Percentiles rank a stretch among this genome's conserved stretches.
Conservation (phyloP, 2,888 invertebrate genomes). For the Drosophila longiperda region DNA sequence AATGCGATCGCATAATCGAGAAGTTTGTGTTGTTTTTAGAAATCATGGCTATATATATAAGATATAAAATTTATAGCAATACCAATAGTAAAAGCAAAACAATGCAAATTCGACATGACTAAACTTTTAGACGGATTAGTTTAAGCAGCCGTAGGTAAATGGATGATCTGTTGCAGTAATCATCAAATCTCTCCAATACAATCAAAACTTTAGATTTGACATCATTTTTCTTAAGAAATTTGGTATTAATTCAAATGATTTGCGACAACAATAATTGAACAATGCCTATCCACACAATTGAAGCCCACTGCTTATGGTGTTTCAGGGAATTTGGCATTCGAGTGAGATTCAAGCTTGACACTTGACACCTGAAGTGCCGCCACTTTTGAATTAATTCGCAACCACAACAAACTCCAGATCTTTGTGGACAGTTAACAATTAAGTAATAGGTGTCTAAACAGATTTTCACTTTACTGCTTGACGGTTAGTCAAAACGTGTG, state of each 20-base stretch:
- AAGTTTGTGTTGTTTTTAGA: not conserved
- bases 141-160: not conserved
- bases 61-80: not conserved
- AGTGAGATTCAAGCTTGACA: slow-evolving; percentile 18
- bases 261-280: slow-evolving; percentile 30
- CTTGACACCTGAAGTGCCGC: slow-evolving; percentile 69
- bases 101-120: not conserved
- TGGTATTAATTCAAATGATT: slow-evolving; percentile 21
- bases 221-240: slow-evolving; percentile 12
- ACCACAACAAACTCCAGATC: slow-evolving; percentile 1
- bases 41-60: not conserved
- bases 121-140: not conserved
- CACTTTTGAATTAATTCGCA: slow-evolving; percentile 40
- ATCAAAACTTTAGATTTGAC: not conserved
- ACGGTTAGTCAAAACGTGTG: slow-evolving; percentile 25
- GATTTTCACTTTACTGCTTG: slow-evolving; percentile 16
- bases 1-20: not conserved
- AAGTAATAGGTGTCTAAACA: slow-evolving; percentile 33
- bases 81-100: too few relatives aligned
- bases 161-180: not conserved
- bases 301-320: slow-evolving; percentile 34
- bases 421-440: slow-evolving; percentile 40
- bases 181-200: not conserved
- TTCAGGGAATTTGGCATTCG: slow-evolving; percentile 28
- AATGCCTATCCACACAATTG: slow-evolving; percentile 29